Conservation (phyloP, 2,888 invertebrate species). For the Tryphoninae sp. region DNA sequence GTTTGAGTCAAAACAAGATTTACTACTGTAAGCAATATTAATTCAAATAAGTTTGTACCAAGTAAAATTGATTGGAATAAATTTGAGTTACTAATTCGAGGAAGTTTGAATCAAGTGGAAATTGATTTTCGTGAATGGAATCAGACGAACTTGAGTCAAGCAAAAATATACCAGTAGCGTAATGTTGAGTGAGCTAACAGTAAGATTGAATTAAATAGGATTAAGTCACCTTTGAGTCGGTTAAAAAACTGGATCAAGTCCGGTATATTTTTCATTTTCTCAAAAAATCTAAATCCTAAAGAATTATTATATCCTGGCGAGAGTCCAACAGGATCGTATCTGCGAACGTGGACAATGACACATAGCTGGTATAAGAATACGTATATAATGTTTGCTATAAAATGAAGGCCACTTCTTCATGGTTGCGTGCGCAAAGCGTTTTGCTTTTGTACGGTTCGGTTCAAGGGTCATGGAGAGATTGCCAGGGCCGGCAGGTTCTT, state of each 20-base stretch:
- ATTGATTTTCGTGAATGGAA: no score
- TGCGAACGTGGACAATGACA: background rate
- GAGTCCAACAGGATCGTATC: background rate
- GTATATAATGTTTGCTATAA: slow-evolving; percentile 9
- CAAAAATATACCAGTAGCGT: no score
- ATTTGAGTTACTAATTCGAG: no score
- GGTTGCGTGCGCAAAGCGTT: slow-evolving; percentile 11
- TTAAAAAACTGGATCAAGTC: background rate
- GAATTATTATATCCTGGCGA: background rate
- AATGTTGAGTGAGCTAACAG: no score
- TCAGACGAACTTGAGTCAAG: no score
- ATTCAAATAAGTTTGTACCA: no score
- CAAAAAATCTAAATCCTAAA: background rate
- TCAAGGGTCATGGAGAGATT: slow-evolving; percentile 22
- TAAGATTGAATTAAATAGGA: no score
- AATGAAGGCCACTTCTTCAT: slow-evolving; percentile 22
- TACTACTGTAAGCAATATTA: no score
- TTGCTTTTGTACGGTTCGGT: slow-evolving; percentile 14
- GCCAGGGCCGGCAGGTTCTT: slow-evolving; percentile 17
- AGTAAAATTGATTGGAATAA: no score
- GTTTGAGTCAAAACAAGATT: no score
- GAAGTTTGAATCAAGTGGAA: no score
- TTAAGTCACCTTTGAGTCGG: no score
- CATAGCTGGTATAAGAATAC: background rate
- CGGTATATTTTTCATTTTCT: background rate